These are phyloP conservation scores for Mactra quadrangularis DNA, from an alignment of 1,140 invertebrate species.

Conservation along the genomic window DNA sequence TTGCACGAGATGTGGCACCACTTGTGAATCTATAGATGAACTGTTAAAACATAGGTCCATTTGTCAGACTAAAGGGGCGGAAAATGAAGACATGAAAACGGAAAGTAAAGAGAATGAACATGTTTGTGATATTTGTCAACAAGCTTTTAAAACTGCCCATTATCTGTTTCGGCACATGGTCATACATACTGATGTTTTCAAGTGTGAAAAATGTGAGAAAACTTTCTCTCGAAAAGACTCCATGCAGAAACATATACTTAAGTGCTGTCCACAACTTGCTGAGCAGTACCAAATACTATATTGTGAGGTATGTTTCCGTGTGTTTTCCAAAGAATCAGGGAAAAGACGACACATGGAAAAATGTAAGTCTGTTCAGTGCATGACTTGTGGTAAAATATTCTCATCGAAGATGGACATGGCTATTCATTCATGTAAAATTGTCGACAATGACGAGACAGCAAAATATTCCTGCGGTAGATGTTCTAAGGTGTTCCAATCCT, in stretches of 20 bases:
- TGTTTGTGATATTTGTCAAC: slow-evolving; percentile 86
- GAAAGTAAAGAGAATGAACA: slow-evolving; percentile 61
- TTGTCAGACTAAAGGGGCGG: neutral
- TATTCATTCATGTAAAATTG: slow-evolving; percentile 71
- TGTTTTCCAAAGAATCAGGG: slow-evolving; percentile 71
- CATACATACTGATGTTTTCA: slow-evolving; percentile 85
- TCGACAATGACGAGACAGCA: slow-evolving; percentile 58
- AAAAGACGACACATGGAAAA: slow-evolving; percentile 73
- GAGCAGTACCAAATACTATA: slow-evolving; percentile 73
- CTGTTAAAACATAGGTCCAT: slow-evolving; percentile 59
- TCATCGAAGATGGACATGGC: slow-evolving; percentile 70
- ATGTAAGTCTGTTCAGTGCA: slow-evolving; percentile 74
- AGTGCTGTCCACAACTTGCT: slow-evolving; percentile 76
- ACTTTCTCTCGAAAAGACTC: slow-evolving; percentile 80
- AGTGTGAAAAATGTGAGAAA: slow-evolving; percentile 81
- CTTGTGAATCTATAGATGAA: slow-evolving; percentile 20
- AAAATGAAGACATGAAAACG: neutral
- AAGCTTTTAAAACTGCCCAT: slow-evolving; percentile 83
- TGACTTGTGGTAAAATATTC: slow-evolving; percentile 76
- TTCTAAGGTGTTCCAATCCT: slow-evolving; percentile 75
- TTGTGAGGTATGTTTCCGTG: slow-evolving; percentile 75
- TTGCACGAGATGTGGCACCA: slow-evolving; percentile 29
- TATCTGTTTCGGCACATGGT: slow-evolving; percentile 85
- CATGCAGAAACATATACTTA: slow-evolving; percentile 76
- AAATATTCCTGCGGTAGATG: slow-evolving; percentile 76